Conservation (phyloP, 2,888 invertebrate species). For the Chelonus formosanus region DNA sequence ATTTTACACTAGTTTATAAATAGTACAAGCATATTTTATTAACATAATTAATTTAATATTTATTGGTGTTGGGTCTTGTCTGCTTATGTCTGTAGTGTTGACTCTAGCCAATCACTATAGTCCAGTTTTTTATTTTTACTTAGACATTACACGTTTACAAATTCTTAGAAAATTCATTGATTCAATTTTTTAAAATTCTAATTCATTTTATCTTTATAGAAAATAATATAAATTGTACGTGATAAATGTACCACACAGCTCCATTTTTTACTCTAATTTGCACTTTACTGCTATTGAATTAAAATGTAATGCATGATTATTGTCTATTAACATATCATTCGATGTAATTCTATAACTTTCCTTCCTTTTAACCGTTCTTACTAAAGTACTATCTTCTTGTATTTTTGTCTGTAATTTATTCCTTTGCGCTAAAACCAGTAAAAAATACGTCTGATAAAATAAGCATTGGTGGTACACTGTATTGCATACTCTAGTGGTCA, state of each 20-base stretch:
- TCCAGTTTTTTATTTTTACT: background rate
- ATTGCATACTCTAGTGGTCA: conserved; percentile 66
- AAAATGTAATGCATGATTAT: too few species aligned
- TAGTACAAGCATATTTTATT: background rate
- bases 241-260: too few species aligned
- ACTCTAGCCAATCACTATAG: conserved; percentile 36
- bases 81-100: conserved; percentile 53
- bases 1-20: too few species aligned
- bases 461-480: conserved; percentile 64
- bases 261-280: too few species aligned
- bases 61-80: conserved; percentile 57
- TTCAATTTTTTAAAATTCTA: too few species aligned
- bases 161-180: background rate
- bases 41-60: conserved; percentile 46
- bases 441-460: conserved; percentile 40
- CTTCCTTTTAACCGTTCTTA: too few species aligned
- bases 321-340: too few species aligned
- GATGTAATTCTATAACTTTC: too few species aligned
- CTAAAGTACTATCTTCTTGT: too few species aligned
- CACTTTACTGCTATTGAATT: too few species aligned
- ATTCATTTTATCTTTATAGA: too few species aligned
- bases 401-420: background rate
- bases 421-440: conserved; percentile 4
- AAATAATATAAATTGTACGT: too few species aligned
- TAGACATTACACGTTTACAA: background rate